These are phyloP conservation scores for Colius striatus DNA, from an alignment of 2,113 vertebrate genomes.

Conservation along the genomic window DNA sequence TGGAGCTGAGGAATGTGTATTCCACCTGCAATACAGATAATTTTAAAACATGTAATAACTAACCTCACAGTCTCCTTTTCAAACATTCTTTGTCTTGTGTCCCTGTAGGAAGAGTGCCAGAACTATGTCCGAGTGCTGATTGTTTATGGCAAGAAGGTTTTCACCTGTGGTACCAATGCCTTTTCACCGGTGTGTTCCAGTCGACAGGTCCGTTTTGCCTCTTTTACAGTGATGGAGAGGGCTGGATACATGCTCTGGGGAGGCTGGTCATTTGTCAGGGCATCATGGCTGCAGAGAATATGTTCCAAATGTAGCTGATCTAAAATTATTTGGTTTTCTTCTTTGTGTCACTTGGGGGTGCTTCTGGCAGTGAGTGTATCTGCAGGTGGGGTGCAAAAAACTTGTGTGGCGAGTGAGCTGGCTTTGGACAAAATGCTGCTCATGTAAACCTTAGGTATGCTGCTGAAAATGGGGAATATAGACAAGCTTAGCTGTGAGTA, in stretches of 20 bases:
- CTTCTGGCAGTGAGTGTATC: not conserved
- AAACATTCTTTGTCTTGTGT: constrained; percentile 7
- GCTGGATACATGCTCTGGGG: not conserved
- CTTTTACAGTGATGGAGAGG: not conserved
- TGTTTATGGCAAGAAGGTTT: constrained; percentile 91
- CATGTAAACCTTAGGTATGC: not conserved
- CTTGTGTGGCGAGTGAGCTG: not conserved
- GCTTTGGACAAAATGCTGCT: not conserved
- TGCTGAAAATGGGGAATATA: not conserved
- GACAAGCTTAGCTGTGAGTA: not conserved
- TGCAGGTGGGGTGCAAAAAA: not conserved
- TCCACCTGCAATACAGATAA: not conserved
- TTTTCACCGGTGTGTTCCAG: constrained; percentile 93
- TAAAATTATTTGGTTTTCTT: not conserved
- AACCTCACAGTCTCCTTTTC: not conserved
- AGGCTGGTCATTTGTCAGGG: not conserved
- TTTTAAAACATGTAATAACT: not conserved
- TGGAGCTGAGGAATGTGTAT: not conserved
- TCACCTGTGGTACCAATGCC: constrained; percentile 96
- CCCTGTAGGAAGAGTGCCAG: constrained; percentile 91
- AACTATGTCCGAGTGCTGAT: constrained; percentile 96
- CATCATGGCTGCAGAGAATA: not conserved
- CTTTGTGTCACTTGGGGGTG: not conserved
- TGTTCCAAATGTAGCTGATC: not conserved
- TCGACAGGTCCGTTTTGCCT: constrained; percentile 85